Base-by-base conservation (phyloP, 1,140 invertebrate genomes). In the Ericerus pela region DNA sequence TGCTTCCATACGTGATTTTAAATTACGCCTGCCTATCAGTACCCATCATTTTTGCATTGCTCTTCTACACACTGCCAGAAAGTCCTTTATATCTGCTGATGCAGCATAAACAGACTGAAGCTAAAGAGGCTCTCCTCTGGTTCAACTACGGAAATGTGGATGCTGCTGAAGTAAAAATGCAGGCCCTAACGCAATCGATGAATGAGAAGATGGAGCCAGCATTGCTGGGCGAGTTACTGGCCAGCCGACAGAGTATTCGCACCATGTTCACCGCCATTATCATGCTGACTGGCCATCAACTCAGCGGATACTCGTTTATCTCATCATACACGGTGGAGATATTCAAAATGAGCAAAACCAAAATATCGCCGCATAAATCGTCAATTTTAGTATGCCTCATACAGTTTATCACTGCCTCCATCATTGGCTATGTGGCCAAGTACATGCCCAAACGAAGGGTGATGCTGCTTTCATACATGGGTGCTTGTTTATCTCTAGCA, bases 201-300 rank as follows among this genome's bases (percentile, higher is more conserved):
- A 16, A 16, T 33, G 51, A 28, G 5, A 11, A n/a, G n/a, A n/a
- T n/a, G n/a, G 37, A 8, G 11, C 33, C 11, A 11, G n/a, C 12
- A 10, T 30, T n/a, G 18, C 18, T 30, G 16, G 29, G 30, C 6
- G 43, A 51, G 20, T 52, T 47, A 24, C 26, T 47, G 8, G 10
- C 41, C 5, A 22, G 6, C 6, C 2, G 4, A 4, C 12, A 43
- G 24, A 47, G 31, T 4, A 22, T 27, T 14, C 86, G 79, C 67
- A 82, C 79, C 6, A 65, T 90, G 11, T 55, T 79, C 8, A 83
- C 92, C 27, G 79, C 76, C 29, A 76, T 85, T 59, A 77, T 78
- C 12, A 70, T 92, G 1, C 86, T 92, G 82, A 70, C 85, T 43
- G 83, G 90, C 66, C 88, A 92, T 64, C 88, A 92, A 66, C 68